Evolutionary conservation across 1,140 invertebrate genomes (phyloP).

Genomic region (Leptinotarsa texana): DNA sequence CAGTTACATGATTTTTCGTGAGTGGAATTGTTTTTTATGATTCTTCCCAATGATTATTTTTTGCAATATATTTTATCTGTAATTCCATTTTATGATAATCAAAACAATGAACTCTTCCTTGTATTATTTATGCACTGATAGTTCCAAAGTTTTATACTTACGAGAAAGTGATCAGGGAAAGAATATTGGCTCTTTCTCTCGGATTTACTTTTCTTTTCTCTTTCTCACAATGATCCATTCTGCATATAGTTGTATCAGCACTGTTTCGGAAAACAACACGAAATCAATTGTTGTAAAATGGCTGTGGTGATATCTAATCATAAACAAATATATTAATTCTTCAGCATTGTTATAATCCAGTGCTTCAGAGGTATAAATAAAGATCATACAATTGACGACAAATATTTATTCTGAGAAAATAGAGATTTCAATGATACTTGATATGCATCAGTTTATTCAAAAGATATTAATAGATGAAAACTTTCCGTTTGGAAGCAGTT

Average conservation of each 20-base stretch:
- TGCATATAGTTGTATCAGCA: background rate
- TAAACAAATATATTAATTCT: background rate
- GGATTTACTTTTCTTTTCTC: constrained; percentile 33
- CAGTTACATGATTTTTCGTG: too few relatives aligned
- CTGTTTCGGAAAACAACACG: background rate
- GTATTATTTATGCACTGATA: too few relatives aligned
- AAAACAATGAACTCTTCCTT: too few relatives aligned
- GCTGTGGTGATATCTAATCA: background rate
- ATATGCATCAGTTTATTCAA: too few relatives aligned
- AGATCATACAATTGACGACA: background rate
- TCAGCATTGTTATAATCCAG: background rate
- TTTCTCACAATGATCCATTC: constrained; percentile 30
- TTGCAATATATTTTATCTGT: too few relatives aligned
- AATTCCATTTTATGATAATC: too few relatives aligned
- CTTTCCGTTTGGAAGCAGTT: too few relatives aligned
- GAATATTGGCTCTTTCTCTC: constrained; percentile 34
- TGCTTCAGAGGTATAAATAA: background rate
- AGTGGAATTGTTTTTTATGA: too few relatives aligned
- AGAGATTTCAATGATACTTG: background rate
- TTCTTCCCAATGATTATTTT: too few relatives aligned
- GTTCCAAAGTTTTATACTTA: constrained; percentile 18
- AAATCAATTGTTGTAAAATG: background rate
- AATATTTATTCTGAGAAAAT: background rate
- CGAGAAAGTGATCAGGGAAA: constrained; percentile 35
- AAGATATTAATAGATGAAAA: too few relatives aligned